These are phyloP conservation scores for Agrenia bidenticulata DNA, from an alignment of 2,888 invertebrate species.

Conservation along the genomic window DNA sequence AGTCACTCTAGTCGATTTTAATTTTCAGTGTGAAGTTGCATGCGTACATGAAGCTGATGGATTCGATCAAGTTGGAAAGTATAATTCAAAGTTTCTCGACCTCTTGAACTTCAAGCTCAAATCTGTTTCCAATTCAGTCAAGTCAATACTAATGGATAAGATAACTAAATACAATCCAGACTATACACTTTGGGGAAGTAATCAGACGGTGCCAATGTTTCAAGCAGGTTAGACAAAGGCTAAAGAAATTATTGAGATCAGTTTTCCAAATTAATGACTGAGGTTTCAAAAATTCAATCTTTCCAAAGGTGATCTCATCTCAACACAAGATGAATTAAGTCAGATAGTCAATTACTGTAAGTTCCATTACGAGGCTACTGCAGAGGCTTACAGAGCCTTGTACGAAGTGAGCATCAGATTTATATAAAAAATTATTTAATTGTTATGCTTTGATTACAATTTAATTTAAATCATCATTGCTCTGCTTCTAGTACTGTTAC, in stretches of 20 bases:
- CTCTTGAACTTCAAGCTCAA: slow-evolving; percentile 12
- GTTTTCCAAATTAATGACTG: not conserved
- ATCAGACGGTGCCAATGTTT: slow-evolving; percentile 9
- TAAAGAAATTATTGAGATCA: not conserved
- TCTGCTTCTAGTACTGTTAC: slow-evolving; percentile 14
- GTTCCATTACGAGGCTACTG: slow-evolving; percentile 17
- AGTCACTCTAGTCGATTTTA: not conserved
- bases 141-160: not conserved
- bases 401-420: slow-evolving; percentile 14
- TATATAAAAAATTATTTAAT: not conserved
- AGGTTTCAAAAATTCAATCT: too few species aligned
- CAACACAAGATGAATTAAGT: not conserved
- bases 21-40: slow-evolving; percentile 19
- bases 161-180: slow-evolving; percentile 5
- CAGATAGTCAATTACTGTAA: slow-evolving; percentile 17
- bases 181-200: not conserved
- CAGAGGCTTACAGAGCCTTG: slow-evolving; percentile 15
- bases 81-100: slow-evolving; percentile 13
- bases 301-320: not conserved
- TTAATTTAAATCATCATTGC: not conserved
- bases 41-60: slow-evolving; percentile 20
- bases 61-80: slow-evolving; percentile 16
- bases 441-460: not conserved
- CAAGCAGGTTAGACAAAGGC: slow-evolving; percentile 4
- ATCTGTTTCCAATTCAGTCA: slow-evolving; percentile 6